A percentile compares a stretch with the other conserved stretches of the same genome.
phyloP scores from a whole-genome alignment of 2,113 vertebrate genomes.

The Apteryx mantelli region DNA sequence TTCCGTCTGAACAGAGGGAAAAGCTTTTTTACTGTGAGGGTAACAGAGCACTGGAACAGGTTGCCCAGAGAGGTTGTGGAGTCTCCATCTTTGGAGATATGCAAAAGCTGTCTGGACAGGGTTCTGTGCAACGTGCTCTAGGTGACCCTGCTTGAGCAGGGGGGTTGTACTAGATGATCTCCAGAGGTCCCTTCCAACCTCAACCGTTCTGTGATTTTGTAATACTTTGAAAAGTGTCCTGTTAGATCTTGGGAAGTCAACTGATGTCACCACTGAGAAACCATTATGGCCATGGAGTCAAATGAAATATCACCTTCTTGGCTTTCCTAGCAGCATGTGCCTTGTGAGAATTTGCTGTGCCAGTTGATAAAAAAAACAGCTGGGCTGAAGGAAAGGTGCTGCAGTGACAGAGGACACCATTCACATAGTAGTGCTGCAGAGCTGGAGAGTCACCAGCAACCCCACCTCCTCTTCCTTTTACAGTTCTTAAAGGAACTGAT shows the following conservation, averaged over 20 bases:
- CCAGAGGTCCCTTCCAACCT: too few relatives aligned
- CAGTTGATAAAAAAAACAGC: not conserved
- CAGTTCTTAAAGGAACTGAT: not conserved
- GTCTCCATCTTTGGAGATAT: too few relatives aligned
- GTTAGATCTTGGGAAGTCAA: not conserved
- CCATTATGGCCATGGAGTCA: too few relatives aligned
- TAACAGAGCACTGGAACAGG: too few relatives aligned
- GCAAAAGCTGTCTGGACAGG: too few relatives aligned
- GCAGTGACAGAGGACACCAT: not conserved
- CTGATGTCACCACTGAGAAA: not conserved
- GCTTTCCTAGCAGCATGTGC: not conserved
- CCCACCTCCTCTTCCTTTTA: slow-evolving; percentile 13
- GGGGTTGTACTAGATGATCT: too few relatives aligned
- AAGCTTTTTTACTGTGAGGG: too few relatives aligned
- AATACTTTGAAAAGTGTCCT: not conserved
- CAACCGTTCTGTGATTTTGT: too few relatives aligned
- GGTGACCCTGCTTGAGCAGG: too few relatives aligned
- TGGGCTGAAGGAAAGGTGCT: not conserved
- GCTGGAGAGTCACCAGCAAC: not conserved
- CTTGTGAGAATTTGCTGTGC: not conserved
- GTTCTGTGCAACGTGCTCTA: too few relatives aligned
- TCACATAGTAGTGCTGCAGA: not conserved
- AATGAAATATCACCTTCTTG: not conserved
- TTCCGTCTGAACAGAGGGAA: too few relatives aligned
- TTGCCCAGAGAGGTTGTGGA: too few relatives aligned